Evolutionary conservation across 2,113 vertebrate species (phyloP), one percentile per base, ranked within the genome.

Genomic region (Prolemur simus): DNA sequence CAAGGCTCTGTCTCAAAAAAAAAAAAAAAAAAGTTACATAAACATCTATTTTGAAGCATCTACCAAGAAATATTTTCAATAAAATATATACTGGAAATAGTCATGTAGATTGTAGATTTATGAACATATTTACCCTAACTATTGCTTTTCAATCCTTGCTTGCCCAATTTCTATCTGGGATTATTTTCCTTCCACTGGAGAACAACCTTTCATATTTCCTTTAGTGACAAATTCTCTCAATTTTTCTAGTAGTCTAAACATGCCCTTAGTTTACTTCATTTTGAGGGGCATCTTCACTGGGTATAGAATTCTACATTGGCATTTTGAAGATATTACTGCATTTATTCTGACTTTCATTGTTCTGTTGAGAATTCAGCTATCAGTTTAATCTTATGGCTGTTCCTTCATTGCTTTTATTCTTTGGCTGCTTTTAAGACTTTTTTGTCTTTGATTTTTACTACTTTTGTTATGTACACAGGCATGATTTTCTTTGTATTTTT

Each of bases 351-450:
- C 7, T 81, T 81, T 42, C 9, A 54, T 74, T 87, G 86, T 90
- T 47, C 80, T 94, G 21, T 69, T 89, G 34, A 71, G 32, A 77
- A 56, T n/a, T 60, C 66, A 89, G 27, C 7, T 93, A 29, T 42
- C 25, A 76, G 37, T 78, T 96, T 88, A 63, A 80, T 73, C 34
- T 83, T 83, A 93, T 52, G 69, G 27, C 18, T 77, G 5, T 76
- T 71, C 13, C 37, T 81, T 45, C 74, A 63, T 86, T 39, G 42
- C 25, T 81, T 91, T 89, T 54, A 80, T 74, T 87, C 11, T 84
- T 32, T 96, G 86, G 20, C 10, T 90, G 45, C 23, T 85, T 89
- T 96, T 80, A 80, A 73, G 77, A 83, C 8, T 34, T 89, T 95
- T 49, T 81, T 90, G 20, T 73, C 56, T 89, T 80, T 85, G 21